Evolutionary conservation across 2,888 invertebrate species (phyloP).

Genomic region (Sisyra terminalis): DNA sequence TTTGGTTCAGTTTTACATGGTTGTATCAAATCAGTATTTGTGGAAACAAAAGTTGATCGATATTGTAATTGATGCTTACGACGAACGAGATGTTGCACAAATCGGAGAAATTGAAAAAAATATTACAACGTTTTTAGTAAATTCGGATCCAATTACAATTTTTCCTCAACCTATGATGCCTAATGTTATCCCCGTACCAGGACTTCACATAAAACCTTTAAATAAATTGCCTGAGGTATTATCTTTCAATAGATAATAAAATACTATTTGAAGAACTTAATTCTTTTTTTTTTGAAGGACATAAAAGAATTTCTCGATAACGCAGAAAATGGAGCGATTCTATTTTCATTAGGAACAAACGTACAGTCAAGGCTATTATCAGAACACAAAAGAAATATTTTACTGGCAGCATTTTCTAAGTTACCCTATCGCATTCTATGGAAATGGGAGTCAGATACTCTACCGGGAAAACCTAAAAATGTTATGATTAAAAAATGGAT

Average conservation of each 20-base stretch:
- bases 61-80: neutral
- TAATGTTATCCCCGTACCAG: constrained; percentile 18
- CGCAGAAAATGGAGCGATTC: constrained; percentile 22
- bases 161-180: constrained; percentile 20
- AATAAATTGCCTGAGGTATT: constrained; percentile 18
- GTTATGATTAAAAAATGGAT: constrained; percentile 28
- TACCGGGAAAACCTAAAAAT: constrained; percentile 23
- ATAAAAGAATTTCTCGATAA: constrained; percentile 21
- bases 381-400: constrained; percentile 17
- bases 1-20: neutral
- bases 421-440: constrained; percentile 26
- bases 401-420: constrained; percentile 23
- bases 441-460: constrained; percentile 25
- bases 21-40: too few species aligned
- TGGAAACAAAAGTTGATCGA: neutral
- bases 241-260: neutral
- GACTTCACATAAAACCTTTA: constrained; percentile 17
- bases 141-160: constrained; percentile 20
- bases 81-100: neutral
- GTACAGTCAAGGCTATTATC: constrained; percentile 23
- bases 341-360: constrained; percentile 27
- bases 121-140: constrained; percentile 21
- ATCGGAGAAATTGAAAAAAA: constrained; percentile 16
- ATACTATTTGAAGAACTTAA: neutral
- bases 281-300: constrained; percentile 18